Evolutionary conservation across 2,113 vertebrate species (phyloP).

Genomic region (Nerophis lumbriciformis): DNA sequence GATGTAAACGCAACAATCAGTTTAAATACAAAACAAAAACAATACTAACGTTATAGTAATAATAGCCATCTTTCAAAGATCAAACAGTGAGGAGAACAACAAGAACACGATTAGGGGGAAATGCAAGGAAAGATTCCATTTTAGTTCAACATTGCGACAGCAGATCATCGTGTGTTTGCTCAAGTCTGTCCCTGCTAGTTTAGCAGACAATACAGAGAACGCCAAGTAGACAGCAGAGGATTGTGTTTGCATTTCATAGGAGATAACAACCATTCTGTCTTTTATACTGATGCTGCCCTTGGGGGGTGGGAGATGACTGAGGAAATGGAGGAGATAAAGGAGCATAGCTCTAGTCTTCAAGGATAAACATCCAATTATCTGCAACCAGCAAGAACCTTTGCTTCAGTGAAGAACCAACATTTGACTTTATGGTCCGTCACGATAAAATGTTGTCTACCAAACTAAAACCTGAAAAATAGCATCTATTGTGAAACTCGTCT

Average conservation of each 20-base stretch:
- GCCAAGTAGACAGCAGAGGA: constrained; percentile 13
- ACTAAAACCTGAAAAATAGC: background rate
- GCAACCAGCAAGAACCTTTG: constrained; percentile 15
- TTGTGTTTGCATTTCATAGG: constrained; percentile 32
- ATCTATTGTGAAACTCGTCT: background rate
- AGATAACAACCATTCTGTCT: constrained; percentile 44
- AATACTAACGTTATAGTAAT: too few relatives aligned
- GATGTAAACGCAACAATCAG: constrained; percentile 12
- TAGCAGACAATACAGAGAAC: constrained; percentile 24
- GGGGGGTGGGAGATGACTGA: background rate
- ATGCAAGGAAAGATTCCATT: constrained; percentile 1
- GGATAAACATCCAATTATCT: constrained; percentile 25
- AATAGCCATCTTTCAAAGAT: too few relatives aligned
- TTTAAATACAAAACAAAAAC: too few relatives aligned
- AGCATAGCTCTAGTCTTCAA: constrained; percentile 13
- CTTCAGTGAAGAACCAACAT: constrained; percentile 18
- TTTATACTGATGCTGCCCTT: constrained; percentile 1
- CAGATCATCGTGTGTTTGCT: constrained; percentile 18
- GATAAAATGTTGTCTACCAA: background rate
- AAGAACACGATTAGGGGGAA: background rate
- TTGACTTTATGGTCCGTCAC: constrained; percentile 21
- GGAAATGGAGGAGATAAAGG: constrained; percentile 4
- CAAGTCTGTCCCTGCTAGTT: background rate
- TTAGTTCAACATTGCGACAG: background rate
- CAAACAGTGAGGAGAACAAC: too few relatives aligned